Conservation (phyloP, 2,113 vertebrate genomes). For the Caranx ignobilis region DNA sequence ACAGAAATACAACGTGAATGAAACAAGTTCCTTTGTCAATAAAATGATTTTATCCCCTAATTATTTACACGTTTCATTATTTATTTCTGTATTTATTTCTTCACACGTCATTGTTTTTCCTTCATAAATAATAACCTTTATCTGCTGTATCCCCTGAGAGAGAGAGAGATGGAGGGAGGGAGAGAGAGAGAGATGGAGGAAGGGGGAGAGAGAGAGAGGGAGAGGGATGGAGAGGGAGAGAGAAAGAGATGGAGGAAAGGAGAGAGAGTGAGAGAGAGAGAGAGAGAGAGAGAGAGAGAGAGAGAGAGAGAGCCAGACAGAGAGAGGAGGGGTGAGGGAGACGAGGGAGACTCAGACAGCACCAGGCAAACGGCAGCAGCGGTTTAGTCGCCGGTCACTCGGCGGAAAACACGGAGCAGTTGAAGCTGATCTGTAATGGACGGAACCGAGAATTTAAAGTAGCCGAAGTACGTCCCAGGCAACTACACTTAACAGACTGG, state of each 20-base stretch:
- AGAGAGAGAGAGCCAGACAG: background rate
- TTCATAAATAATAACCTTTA: background rate
- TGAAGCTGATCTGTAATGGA: background rate
- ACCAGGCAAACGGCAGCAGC: slow-evolving; percentile 74
- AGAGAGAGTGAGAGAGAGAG: background rate
- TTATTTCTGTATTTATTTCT: no score
- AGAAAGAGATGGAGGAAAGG: slow-evolving; percentile 3
- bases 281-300: background rate
- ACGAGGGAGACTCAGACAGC: background rate
- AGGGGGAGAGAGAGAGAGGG: background rate
- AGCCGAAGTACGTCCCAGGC: slow-evolving; percentile 7
- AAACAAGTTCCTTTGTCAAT: no score
- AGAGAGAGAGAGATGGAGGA: background rate
- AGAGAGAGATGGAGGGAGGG: background rate
- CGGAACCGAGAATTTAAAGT: slow-evolving; percentile 64
- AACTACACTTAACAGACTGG: slow-evolving; percentile 18
- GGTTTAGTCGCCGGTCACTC: slow-evolving; percentile 74
- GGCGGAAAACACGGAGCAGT: slow-evolving; percentile 72
- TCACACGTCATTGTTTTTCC: no score
- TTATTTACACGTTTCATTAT: no score
- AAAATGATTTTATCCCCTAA: no score
- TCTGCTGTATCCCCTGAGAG: no score
- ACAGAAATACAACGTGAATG: no score
- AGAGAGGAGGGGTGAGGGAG: background rate
- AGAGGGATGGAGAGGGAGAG: background rate